Evolutionary conservation across 2,888 invertebrate genomes (phyloP), one percentile per base, ranked within the genome.

Genomic region (Noctua comes): DNA sequence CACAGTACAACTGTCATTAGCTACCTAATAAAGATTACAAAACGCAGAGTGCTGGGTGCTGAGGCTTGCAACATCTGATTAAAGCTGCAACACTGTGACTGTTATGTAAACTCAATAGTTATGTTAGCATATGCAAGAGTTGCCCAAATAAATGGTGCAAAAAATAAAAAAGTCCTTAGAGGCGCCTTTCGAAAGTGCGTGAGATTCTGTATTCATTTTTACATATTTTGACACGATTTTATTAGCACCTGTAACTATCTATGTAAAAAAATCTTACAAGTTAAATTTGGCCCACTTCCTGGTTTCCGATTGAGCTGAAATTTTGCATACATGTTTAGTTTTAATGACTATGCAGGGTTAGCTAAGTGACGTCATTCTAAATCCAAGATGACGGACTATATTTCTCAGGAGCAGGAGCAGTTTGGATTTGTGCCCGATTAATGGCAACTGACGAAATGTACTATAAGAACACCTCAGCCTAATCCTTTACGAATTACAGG

Each of bases 1-100:
- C 76, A 72, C 70, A 73, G 77, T 57, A 80, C 79, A 80, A 69
- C 36, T 82, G 80, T 83, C 84, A 79, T 87, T 87, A 80, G 69
- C 77, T 62, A 40, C 59, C 76, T 73, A 81, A 82, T 71, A 77
- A 70, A 51, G 40, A 73, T 86, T 88, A 77, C 89, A 76, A 84
- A 78, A 87, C 69, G 36, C 54, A 54, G 62, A 72, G 72, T 64
- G 74, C 82, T 36, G 57, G 57, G 36, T 84, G 36, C 36, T 36
- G 36, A 36, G 36, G 36, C 73, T 88, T 77, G 88, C 83, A 82
- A 86, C 74, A 82, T 78, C 81, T 77, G 69, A 84, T 80, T 77
- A 81, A 79, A 78, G 36, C 77, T 79, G 87, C 83, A 81, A 88
- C 78, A 69, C 59, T 18, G 46, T 31, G 2, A 51, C 54, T 27